A percentile compares a stretch with the other conserved stretches of the same genome.
Conservation (phyloP, 2,113 vertebrate species). For the Marcusenius ussheri region DNA sequence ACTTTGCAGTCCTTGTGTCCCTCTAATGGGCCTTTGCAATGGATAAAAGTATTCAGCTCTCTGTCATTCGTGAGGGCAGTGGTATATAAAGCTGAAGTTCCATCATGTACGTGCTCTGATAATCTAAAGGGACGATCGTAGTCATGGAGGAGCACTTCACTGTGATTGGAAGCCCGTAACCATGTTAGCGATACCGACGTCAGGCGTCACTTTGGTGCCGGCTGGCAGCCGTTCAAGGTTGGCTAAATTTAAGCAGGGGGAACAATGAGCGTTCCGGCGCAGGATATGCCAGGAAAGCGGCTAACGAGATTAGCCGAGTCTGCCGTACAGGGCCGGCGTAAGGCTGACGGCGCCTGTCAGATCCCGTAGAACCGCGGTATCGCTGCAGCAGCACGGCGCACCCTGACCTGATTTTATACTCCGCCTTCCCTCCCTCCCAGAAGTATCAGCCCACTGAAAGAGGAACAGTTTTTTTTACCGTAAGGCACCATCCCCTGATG, state of each 20-base stretch:
- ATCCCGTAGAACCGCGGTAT: not conserved
- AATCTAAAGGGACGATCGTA: not conserved
- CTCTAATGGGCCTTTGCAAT: constrained; percentile 40
- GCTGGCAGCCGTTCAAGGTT: not conserved
- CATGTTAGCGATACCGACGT: not conserved
- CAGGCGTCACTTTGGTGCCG: not conserved
- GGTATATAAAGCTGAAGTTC: not conserved
- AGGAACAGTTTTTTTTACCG: not conserved
- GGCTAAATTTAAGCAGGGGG: not conserved
- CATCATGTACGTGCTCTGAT: not conserved
- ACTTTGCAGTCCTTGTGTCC: constrained; percentile 35
- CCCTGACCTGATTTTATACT: not conserved
- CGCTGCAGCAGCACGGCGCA: not conserved
- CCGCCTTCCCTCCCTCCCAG: not conserved
- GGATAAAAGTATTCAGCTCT: constrained; percentile 42
- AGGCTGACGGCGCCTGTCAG: not conserved
- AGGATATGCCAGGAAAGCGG: constrained; percentile 7
- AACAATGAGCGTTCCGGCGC: not conserved
- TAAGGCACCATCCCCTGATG: not conserved
- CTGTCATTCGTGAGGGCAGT: not conserved
- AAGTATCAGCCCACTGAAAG: not conserved
- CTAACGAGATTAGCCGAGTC: constrained; percentile 24
- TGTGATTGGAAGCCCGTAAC: not conserved
- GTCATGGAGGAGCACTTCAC: not conserved
- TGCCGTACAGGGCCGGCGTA: not conserved